Evolutionary conservation across 2,113 vertebrate genomes (phyloP), one percentile per base, ranked within the genome.

Genomic region (Hippopotamus amphibius): DNA sequence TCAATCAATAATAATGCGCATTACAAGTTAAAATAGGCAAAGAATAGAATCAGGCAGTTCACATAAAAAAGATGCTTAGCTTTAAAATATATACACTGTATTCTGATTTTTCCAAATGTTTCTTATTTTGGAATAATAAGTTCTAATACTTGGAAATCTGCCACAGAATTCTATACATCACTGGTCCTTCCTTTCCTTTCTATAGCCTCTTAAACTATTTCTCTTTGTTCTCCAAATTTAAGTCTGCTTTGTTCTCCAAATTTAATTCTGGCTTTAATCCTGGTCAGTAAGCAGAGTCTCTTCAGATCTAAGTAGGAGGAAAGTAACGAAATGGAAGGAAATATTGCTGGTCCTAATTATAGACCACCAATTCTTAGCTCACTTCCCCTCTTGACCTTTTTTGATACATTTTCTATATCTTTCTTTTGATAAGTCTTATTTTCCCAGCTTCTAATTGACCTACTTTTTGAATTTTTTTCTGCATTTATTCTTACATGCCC

Each of bases 101-200:
- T 16, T 93, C 57, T 50, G 12, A 68, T 41, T 88, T 92, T 61
- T 12, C 43, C 11, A 71, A 77, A 28, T 55, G 1, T 81, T 63
- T 76, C 46, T 85, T 82, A n/a, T 61, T 90, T 95, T 95, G 48
- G 26, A 95, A 80, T 41, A 79, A 33, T 88, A 90, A 50, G 57
- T 50, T 65, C 26, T 85, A 80, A 81, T 88, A 69, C 90, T 84
- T 57, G 50, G 50, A 93, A 94, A 81, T 30, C 4, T 93, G 55
- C 2, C 41, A 63, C 22, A 66, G 43, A 76, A 65, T 71, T 90
- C 24, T 93, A 13, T 61, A 74, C 0, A 68, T 6, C 2, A 46
- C 13, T 77, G 7, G 16, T 85, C 24, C 16, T 65, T 88, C 4
- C 37, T 66, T 93, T 76, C 4, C 17, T 88, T 96, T 87, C 30